Base-by-base conservation (phyloP, 1,140 invertebrate species). In the Macrobrachium rosenbergii region DNA sequence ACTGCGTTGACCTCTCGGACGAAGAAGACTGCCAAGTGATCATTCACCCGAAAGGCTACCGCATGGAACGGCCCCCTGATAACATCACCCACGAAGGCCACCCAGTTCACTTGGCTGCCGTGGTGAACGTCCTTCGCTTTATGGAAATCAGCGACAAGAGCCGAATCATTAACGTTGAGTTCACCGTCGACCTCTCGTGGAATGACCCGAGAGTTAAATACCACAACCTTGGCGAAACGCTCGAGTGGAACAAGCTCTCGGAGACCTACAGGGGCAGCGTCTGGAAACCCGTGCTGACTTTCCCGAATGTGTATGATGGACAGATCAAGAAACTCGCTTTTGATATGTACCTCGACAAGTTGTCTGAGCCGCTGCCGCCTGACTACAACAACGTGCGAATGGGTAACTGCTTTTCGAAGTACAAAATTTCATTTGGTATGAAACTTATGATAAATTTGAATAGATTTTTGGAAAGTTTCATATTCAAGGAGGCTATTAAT, bases 1-100 rank as follows among this genome's bases (percentile, higher is more conserved):
- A 90, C 79, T 90, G 89, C 72, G n/a, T 62, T 45, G 89, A 90
- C 79, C 83, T 83, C 23, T 88, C 87, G 23, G 89, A 90, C 67
- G 89, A 90, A 63, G 78, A 81, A 6, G 82, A 88, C 72, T 90
- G 89, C 45, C 76, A 77, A 45, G 17, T 89, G 6, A 69, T 89
- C 73, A 82, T 62, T 23, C 67, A 76, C 52, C 88, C 88, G 67
- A 85, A 86, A 72, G 79, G 88, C 0, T 89, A 89, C 63, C 80
- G 83, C 12, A 28, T 58, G 8, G 78, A 89, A 73, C 79, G 83
- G 37, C 76, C 88, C 17, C 88, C 88, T 19, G 78, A 86, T 75
- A 89, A 89, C 59, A 62, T 73, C 21, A 69, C 75, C 12, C 16
- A 80, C 52, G 75, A 79, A 17, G 83, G 84, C 11, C 62, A 78